A percentile compares a stretch with the other conserved stretches of the same genome.
These are phyloP conservation scores for Peucedramus taeniatus DNA, from an alignment of 2,113 vertebrate species.

Conservation along the genomic window DNA sequence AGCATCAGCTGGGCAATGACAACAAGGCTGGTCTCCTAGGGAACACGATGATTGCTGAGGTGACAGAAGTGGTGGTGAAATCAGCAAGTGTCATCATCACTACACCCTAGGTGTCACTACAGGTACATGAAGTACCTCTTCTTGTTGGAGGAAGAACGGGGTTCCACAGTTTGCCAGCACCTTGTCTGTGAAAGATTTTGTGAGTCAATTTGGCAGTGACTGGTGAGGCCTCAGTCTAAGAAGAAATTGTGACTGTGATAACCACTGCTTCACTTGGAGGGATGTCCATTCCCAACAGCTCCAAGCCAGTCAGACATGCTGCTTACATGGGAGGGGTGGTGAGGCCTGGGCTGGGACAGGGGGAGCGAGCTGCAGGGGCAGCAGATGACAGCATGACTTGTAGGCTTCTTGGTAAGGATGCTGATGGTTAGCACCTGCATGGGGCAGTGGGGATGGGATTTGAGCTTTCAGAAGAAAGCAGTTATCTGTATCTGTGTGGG, in stretches of 20 bases:
- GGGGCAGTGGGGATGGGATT: background rate
- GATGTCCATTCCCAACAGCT: background rate
- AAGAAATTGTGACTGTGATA: background rate
- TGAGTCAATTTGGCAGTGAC: background rate
- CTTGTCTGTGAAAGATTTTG: fast-evolving
- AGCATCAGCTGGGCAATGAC: background rate
- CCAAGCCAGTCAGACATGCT: background rate
- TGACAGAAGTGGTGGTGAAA: background rate
- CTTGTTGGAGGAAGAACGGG: background rate
- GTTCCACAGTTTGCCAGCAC: background rate
- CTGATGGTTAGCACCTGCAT: background rate
- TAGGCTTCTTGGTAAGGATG: background rate
- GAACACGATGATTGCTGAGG: background rate
- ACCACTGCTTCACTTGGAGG: background rate
- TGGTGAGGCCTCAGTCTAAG: background rate
- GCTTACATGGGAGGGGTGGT: fast-evolving
- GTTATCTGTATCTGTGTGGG: too few relatives aligned
- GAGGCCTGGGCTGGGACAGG: background rate
- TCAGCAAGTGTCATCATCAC: background rate
- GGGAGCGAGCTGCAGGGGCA: fast-evolving
- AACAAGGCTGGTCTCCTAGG: background rate
- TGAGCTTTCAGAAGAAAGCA: background rate
- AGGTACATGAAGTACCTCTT: too few relatives aligned
- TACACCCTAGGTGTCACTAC: conserved; percentile 49
- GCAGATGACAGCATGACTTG: background rate